Percentiles rank a stretch among this genome's conserved stretches.
These are phyloP conservation scores for Lophius piscatorius DNA, from an alignment of 2,113 vertebrate species.

Conservation along the genomic window DNA sequence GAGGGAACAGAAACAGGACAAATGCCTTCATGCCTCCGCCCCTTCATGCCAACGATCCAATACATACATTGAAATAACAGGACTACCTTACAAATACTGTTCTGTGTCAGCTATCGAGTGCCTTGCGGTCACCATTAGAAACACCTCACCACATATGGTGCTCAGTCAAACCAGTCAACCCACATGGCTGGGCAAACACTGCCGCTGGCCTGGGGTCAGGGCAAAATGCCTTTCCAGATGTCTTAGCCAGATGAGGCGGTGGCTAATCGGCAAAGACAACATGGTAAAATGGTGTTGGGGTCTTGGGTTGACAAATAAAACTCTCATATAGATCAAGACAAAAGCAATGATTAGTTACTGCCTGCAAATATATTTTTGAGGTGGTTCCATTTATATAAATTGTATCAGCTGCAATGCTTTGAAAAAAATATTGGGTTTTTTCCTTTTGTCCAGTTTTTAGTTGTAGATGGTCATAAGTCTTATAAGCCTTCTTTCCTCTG, in stretches of 20 bases:
- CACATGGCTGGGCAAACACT: slow-evolving; percentile 60
- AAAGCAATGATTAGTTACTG: no score
- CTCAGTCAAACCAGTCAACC: slow-evolving; percentile 50
- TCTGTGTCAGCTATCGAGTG: slow-evolving; percentile 35
- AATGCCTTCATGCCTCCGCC: slow-evolving; percentile 33
- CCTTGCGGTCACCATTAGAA: slow-evolving; percentile 42
- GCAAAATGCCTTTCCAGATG: slow-evolving; percentile 58
- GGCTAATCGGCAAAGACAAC: slow-evolving; percentile 19
- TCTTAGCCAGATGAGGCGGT: slow-evolving; percentile 53
- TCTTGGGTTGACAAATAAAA: background rate
- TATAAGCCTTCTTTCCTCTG: no score
- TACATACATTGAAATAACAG: slow-evolving; percentile 32
- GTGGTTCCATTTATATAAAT: no score
- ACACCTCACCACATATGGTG: slow-evolving; percentile 68
- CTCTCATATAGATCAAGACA: background rate
- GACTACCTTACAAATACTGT: slow-evolving; percentile 38
- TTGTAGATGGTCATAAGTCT: no score
- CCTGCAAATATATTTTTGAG: no score
- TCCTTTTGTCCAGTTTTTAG: no score
- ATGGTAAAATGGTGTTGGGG: background rate
- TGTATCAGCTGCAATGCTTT: no score
- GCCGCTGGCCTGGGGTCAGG: slow-evolving; percentile 52
- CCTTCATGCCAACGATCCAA: background rate
- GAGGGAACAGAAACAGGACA: slow-evolving; percentile 35
- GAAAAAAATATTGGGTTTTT: no score